Percentiles rank a stretch among this genome's conserved stretches.
Evolutionary conservation across 2,113 vertebrate genomes (phyloP).

Genomic region (Mirza zaza): DNA sequence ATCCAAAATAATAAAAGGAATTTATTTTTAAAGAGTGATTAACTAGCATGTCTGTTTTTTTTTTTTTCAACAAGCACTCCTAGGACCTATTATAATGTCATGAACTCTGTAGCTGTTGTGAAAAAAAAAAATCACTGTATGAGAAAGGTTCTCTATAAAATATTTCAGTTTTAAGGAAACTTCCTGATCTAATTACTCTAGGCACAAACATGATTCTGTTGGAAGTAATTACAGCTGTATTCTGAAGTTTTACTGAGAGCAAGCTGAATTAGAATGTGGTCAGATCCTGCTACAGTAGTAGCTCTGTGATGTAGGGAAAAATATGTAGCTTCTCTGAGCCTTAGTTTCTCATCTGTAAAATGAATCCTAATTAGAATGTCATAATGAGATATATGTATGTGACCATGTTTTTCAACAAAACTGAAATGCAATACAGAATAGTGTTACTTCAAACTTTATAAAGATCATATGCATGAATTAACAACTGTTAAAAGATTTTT

Average conservation of each 20-base stretch:
- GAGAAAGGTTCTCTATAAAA: slow-evolving; percentile 29
- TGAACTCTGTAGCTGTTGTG: slow-evolving; percentile 5
- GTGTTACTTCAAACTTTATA: background rate
- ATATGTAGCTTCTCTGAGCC: background rate
- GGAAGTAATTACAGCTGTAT: slow-evolving; percentile 43
- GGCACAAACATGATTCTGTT: background rate
- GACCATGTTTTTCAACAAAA: background rate
- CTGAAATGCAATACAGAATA: background rate
- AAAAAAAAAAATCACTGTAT: slow-evolving; percentile 35
- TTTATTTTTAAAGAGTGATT: slow-evolving; percentile 47
- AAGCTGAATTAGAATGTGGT: background rate
- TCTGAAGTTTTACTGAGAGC: slow-evolving; percentile 29
- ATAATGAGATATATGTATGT: background rate
- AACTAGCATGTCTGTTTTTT: background rate
- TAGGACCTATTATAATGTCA: background rate
- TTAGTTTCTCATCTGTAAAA: slow-evolving; percentile 32
- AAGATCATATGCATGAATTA: background rate
- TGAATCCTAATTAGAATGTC: background rate
- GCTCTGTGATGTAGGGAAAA: background rate
- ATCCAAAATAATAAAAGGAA: slow-evolving; percentile 33
- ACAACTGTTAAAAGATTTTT: background rate
- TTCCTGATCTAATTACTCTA: slow-evolving; percentile 30
- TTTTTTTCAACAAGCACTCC: background rate
- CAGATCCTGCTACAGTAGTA: background rate
- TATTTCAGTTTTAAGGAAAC: slow-evolving; percentile 1